Evolutionary conservation across 2,113 vertebrate species (phyloP).

Genomic region (Chelonoidis abingdonii): DNA sequence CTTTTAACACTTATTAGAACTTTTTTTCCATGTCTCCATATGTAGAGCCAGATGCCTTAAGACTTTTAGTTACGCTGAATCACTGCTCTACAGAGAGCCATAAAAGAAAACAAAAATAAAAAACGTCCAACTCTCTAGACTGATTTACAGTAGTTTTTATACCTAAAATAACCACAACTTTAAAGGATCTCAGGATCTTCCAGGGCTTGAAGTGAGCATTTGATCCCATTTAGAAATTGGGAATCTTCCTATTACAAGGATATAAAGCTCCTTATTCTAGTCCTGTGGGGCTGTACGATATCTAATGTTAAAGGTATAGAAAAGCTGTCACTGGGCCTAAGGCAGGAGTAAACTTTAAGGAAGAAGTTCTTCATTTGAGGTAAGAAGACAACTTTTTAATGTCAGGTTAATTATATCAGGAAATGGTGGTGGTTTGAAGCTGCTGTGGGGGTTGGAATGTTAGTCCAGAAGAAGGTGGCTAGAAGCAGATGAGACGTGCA

Average conservation of each 20-base stretch:
- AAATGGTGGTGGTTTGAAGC: not conserved
- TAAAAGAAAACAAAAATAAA: not conserved
- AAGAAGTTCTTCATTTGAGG: fast-evolving
- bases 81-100: not conserved
- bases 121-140: not conserved
- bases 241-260: not conserved
- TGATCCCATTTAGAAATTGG: fast-evolving
- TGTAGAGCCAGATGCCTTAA: constrained; percentile 4
- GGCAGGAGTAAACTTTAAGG: not conserved
- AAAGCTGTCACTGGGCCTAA: not conserved
- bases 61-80: not conserved
- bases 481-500: not conserved
- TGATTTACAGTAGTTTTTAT: not conserved
- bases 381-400: not conserved
- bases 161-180: not conserved
- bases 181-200: not conserved
- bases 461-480: not conserved
- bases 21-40: not conserved
- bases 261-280: not conserved
- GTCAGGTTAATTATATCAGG: not conserved
- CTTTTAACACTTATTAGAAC: not conserved
- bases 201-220: not conserved
- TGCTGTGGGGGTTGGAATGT: not conserved
- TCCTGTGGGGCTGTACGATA: not conserved
- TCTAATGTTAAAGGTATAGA: fast-evolving